Conservation (phyloP, 2,888 invertebrate genomes). For the Heliconius cydno region DNA sequence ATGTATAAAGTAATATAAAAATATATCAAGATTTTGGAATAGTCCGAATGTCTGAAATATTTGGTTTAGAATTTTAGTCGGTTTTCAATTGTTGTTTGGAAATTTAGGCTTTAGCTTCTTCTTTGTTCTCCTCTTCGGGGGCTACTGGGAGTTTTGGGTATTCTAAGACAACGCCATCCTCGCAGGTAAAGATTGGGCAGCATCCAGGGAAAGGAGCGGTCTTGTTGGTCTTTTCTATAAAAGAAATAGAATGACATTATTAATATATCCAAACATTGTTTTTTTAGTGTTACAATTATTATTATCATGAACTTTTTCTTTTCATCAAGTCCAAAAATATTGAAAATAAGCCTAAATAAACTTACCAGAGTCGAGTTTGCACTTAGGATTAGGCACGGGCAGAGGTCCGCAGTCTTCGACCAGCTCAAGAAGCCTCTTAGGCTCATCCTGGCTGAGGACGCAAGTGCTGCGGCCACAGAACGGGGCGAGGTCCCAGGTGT, state of each 20-base stretch:
- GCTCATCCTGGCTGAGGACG: conserved; percentile 89
- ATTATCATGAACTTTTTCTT: too few relatives aligned
- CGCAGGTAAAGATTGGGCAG: conserved; percentile 93
- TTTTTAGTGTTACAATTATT: not conserved
- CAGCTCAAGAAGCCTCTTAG: conserved; percentile 90
- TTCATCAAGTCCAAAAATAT: not conserved
- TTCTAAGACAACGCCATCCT: conserved; percentile 92
- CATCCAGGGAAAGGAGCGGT: conserved; percentile 94
- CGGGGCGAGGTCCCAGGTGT: conserved; percentile 93
- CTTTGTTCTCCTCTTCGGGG: conserved; percentile 69
- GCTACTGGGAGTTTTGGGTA: conserved; percentile 89
- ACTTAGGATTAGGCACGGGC: conserved; percentile 93
- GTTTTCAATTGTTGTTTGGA: conserved; percentile 44
- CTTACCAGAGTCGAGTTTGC: conserved; percentile 88
- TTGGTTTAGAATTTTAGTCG: conserved; percentile 12
- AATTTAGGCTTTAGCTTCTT: conserved; percentile 71
- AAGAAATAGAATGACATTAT: not conserved
- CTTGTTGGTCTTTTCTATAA: conserved; percentile 93
- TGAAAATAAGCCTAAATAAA: conserved; percentile 1
- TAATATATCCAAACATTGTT: not conserved
- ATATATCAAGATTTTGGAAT: conserved; percentile 16
- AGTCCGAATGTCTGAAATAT: conserved; percentile 20
- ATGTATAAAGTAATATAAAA: not conserved
- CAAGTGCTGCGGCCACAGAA: conserved; percentile 97
- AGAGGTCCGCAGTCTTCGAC: conserved; percentile 96